Evolutionary conservation across 2,113 vertebrate genomes (phyloP), one percentile per base, ranked within the genome.

Genomic region (Opisthocomus hoazin): DNA sequence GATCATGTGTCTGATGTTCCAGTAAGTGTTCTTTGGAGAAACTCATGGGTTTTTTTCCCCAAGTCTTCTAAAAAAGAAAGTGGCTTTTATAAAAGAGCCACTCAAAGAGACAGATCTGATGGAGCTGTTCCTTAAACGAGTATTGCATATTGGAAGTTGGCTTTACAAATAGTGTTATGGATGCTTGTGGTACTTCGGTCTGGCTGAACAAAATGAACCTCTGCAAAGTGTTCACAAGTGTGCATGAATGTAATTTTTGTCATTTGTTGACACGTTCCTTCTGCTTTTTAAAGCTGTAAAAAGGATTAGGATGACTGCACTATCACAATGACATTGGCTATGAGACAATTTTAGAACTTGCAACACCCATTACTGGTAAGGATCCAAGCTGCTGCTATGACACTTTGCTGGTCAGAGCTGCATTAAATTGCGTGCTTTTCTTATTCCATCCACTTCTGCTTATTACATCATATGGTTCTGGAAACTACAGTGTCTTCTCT

Each of bases 31-130:
- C 51, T 85, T 87, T 21, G 10, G 20, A 68, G 75, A 87, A 53
- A 8, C 11, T 57, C 0, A 0, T 36, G 10, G 0, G 2, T 3
- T 9, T 23, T 69, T 64, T 77, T 48, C 54, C 11, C 27, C 8
- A 77, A 12, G 41, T 46, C 2, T 58, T 13, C 9, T 46, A 36
- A 50, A 4, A 12, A 5, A 12, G 10, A 17, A 45, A n/a, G n/a
- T n/a, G n/a, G n/a, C n/a, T 34, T 9, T 57, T 53, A 3, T 56
- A n/a, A 39, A 37, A 74, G 29, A 75, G 9, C 4, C 16, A 15
- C 27, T 58, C 71, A 23, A 74, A 78, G 15, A 93, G 26, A 41
- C 9, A 75, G 30, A 57, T 37, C 7, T 69, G 3, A 29, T 69
- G n/a, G 30, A 81, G 50, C 12, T 51, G 10, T 24, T 94, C 36